These are phyloP conservation scores for Todiramphus saurophagus DNA, from an alignment of 2,113 vertebrate species.

Conservation along the genomic window DNA sequence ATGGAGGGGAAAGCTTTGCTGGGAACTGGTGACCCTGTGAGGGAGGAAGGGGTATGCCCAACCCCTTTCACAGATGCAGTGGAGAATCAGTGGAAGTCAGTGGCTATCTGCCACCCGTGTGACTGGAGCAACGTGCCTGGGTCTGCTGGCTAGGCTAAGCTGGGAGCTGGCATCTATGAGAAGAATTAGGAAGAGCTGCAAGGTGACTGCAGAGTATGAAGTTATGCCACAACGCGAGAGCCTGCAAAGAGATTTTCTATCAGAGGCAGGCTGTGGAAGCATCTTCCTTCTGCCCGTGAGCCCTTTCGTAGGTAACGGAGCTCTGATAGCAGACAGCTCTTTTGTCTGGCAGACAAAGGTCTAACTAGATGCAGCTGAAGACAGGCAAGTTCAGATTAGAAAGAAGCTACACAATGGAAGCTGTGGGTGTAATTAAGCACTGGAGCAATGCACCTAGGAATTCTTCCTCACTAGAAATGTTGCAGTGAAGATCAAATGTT, in stretches of 20 bases:
- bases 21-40: background rate
- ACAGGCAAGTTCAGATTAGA: conserved; percentile 18
- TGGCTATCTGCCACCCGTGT: background rate
- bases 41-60: background rate
- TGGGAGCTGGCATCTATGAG: background rate
- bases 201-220: background rate
- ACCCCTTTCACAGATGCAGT: background rate
- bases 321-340: background rate
- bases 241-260: background rate
- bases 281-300: background rate
- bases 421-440: conserved; percentile 11
- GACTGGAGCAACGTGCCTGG: background rate
- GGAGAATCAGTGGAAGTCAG: background rate
- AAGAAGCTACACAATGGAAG: background rate
- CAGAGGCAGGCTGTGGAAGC: background rate
- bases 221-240: background rate
- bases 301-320: background rate
- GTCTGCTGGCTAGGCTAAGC: background rate
- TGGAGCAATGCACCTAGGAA: background rate
- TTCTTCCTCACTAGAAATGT: background rate
- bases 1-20: background rate
- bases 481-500: background rate
- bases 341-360: background rate
- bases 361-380: background rate
- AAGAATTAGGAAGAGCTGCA: background rate